These are phyloP conservation scores for Ephialtes manifestator DNA, from an alignment of 2,888 invertebrate species.

Conservation along the genomic window DNA sequence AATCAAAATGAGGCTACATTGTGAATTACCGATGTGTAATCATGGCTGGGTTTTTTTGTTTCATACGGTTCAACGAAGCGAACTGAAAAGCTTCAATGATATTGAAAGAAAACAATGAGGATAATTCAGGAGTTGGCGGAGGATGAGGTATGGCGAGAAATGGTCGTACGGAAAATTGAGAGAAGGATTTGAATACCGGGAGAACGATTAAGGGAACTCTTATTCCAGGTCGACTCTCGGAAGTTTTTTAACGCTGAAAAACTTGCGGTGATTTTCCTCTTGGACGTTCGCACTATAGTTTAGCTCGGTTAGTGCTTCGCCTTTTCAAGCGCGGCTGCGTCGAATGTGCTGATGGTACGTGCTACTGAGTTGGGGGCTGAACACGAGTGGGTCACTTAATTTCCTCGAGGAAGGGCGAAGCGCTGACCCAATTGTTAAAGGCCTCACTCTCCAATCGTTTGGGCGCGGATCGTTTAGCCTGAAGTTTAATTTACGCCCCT, in stretches of 20 bases:
- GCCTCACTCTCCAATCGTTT: slow-evolving; percentile 21
- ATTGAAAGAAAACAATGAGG: slow-evolving; percentile 24
- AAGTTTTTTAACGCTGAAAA: background rate
- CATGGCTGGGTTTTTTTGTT: background rate
- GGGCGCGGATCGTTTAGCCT: slow-evolving; percentile 37
- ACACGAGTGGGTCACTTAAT: slow-evolving; percentile 48
- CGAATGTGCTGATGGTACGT: slow-evolving; percentile 5
- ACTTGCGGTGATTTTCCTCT: background rate
- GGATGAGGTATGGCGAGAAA: background rate
- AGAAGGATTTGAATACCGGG: background rate
- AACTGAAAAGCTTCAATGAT: slow-evolving; percentile 18
- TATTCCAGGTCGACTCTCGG: background rate
- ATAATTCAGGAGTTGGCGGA: background rate
- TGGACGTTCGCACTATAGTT: background rate
- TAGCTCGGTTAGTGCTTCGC: background rate
- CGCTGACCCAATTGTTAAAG: slow-evolving; percentile 56
- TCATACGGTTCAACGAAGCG: slow-evolving; percentile 8
- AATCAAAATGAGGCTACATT: slow-evolving; percentile 15
- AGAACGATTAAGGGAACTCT: background rate
- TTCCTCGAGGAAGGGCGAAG: slow-evolving; percentile 38
- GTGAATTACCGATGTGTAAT: slow-evolving; percentile 22
- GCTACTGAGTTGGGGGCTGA: background rate
- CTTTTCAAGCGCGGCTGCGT: background rate
- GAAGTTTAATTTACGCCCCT: slow-evolving; percentile 58
- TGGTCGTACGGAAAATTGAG: slow-evolving; percentile 5